Conservation (phyloP, 2,888 invertebrate genomes). For the Heliconius ethilla region DNA sequence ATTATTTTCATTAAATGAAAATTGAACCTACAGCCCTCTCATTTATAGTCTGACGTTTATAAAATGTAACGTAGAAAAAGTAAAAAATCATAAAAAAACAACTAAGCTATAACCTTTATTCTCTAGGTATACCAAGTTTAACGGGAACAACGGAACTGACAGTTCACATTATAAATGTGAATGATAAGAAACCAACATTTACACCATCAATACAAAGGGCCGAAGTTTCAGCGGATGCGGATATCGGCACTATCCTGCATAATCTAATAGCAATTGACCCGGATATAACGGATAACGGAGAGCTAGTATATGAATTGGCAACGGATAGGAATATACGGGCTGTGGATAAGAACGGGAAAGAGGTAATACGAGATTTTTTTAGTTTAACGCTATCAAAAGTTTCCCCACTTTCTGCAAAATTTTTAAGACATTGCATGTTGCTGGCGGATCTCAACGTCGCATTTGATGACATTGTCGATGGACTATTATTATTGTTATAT, state of each 20-base stretch:
- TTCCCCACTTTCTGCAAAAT: not conserved
- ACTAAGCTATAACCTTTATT: no score
- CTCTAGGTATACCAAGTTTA: slow-evolving; percentile 87
- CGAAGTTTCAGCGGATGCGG: slow-evolving; percentile 90
- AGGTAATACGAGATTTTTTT: slow-evolving; percentile 66
- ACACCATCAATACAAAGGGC: slow-evolving; percentile 89
- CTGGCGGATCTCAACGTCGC: no score
- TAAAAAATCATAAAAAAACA: slow-evolving; percentile 55
- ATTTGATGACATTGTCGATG: no score
- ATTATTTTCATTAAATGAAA: no score
- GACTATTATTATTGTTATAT: no score
- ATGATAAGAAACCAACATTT: slow-evolving; percentile 93
- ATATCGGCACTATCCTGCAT: slow-evolving; percentile 86
- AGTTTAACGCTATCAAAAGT: not conserved
- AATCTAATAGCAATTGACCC: slow-evolving; percentile 89
- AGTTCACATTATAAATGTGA: slow-evolving; percentile 91
- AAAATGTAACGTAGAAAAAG: slow-evolving; percentile 90
- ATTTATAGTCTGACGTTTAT: slow-evolving; percentile 59
- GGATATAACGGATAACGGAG: slow-evolving; percentile 86
- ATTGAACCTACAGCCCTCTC: no score
- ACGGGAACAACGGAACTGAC: slow-evolving; percentile 91
- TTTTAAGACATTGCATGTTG: not conserved
- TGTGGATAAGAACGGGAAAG: slow-evolving; percentile 91
- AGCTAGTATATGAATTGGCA: slow-evolving; percentile 84
- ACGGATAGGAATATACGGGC: slow-evolving; percentile 88